Evolutionary conservation across 2,888 invertebrate genomes (phyloP), one percentile per base, ranked within the genome.

Genomic region (Brachyptera risi): DNA sequence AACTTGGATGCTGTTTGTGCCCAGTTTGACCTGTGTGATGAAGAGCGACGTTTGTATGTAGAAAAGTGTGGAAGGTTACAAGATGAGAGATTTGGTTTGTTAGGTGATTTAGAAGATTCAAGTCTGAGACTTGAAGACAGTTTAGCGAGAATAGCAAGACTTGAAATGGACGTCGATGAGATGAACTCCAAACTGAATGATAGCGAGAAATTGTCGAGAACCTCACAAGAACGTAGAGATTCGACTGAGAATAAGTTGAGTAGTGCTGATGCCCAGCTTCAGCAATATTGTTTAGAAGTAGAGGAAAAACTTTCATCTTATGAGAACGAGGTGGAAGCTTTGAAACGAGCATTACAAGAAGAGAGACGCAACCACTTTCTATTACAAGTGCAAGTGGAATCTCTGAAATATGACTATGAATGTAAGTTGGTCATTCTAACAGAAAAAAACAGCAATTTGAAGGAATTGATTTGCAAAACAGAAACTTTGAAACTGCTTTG

Each of bases 21-120:
- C n/a, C 80, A 76, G 64, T 65, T 75, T 44, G 71, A 73, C 60
- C 66, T 71, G 26, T 66, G 77, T 31, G 69, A 74, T 56, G 68
- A 67, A 1, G 73, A 73, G 50, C 74, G 73, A 49, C 73, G 72
- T 62, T 69, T 70, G 19, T 65, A 77, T 40, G 65, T 69, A 4
- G 68, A 72, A 40, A 70, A 74, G 58, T 72, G 72, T 62, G 75
- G 77, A 67, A 72, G 72, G 59, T 51, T 67, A 13, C 58, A 68
- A 56, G 59, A 56, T 44, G 44, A 63, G 67, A 72, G 1, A 66
- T 7, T 21, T 17, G 19, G 7, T 17, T 9, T 42, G n/a, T n/a
- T n/a, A n/a, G n/a, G n/a, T n/a, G n/a, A n/a, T n/a, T n/a, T n/a
- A n/a, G n/a, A n/a, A n/a, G n/a, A n/a, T n/a, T n/a, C n/a, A n/a